Conservation (phyloP, 2,797 vertebrate genomes). For the Loriculus beryllinus region DNA sequence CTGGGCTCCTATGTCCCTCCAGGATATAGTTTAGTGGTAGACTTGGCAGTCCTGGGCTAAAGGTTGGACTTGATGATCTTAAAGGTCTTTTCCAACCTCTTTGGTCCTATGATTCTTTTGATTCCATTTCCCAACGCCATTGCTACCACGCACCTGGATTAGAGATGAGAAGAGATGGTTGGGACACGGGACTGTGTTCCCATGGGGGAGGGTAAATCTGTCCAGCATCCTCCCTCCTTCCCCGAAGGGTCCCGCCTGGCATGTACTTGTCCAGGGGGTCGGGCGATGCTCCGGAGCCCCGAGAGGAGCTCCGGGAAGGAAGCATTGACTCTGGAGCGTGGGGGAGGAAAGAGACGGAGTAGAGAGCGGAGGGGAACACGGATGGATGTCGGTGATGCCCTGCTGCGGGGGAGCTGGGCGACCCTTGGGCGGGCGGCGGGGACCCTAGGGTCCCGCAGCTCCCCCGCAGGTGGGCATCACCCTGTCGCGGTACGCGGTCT, state of each 20-base stretch:
- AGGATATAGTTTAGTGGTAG: background rate
- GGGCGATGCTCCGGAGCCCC: background rate
- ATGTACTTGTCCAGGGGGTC: background rate
- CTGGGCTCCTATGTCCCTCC: background rate
- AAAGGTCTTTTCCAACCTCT: background rate
- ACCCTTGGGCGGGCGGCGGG: background rate
- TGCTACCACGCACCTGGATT: accelerated
- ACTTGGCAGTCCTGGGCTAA: background rate
- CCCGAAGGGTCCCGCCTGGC: background rate
- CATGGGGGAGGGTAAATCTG: background rate
- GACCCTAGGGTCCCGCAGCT: background rate
- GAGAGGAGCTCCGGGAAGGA: background rate
- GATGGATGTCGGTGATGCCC: background rate
- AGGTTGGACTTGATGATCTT: background rate
- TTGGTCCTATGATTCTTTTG: background rate
- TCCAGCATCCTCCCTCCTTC: background rate
- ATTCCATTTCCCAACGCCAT: background rate
- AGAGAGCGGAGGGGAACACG: background rate
- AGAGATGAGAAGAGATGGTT: background rate
- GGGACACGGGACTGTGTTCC: background rate
- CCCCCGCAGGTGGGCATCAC: background rate
- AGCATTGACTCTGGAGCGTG: background rate
- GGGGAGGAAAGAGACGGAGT: background rate
- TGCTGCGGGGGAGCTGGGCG: background rate
- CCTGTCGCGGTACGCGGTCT: background rate